A percentile compares a stretch with the other conserved stretches of the same genome.
Conservation (phyloP, 2,888 invertebrate genomes). For the Tenthredo notha region DNA sequence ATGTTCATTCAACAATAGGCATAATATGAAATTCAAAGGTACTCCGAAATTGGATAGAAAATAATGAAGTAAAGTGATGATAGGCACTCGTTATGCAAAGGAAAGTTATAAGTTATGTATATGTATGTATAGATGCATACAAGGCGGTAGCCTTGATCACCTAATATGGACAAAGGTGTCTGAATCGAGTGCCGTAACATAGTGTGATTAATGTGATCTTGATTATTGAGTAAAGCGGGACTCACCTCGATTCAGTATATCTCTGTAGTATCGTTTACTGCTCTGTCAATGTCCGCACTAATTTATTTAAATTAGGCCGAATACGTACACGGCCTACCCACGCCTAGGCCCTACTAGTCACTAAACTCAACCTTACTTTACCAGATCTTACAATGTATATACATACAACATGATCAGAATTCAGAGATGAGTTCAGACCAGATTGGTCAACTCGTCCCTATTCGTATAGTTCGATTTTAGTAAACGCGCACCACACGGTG, state of each 20-base stretch:
- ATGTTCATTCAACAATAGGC: background rate
- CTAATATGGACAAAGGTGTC: slow-evolving; percentile 51
- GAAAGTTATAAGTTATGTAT: background rate
- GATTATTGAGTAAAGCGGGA: slow-evolving; percentile 9
- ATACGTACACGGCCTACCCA: slow-evolving; percentile 21
- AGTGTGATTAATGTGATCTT: slow-evolving; percentile 13
- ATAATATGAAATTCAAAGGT: background rate
- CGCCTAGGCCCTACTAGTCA: slow-evolving; percentile 46
- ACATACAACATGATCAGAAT: slow-evolving; percentile 32
- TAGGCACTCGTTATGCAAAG: background rate
- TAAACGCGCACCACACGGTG: background rate
- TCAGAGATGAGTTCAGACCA: slow-evolving; percentile 45
- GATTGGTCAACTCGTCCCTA: slow-evolving; percentile 27
- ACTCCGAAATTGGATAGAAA: background rate
- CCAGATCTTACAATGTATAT: background rate
- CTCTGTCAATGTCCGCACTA: slow-evolving; percentile 34
- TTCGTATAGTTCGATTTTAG: background rate
- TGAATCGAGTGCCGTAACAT: slow-evolving; percentile 4
- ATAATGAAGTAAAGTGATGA: background rate
- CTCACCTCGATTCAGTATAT: slow-evolving; percentile 20
- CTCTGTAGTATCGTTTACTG: background rate
- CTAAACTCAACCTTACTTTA: slow-evolving; percentile 44
- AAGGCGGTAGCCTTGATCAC: slow-evolving; percentile 48
- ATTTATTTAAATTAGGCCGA: slow-evolving; percentile 37
- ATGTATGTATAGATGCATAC: background rate